These are phyloP conservation scores for Tyto alba DNA, from an alignment of 2,113 vertebrate species.

Conservation along the genomic window DNA sequence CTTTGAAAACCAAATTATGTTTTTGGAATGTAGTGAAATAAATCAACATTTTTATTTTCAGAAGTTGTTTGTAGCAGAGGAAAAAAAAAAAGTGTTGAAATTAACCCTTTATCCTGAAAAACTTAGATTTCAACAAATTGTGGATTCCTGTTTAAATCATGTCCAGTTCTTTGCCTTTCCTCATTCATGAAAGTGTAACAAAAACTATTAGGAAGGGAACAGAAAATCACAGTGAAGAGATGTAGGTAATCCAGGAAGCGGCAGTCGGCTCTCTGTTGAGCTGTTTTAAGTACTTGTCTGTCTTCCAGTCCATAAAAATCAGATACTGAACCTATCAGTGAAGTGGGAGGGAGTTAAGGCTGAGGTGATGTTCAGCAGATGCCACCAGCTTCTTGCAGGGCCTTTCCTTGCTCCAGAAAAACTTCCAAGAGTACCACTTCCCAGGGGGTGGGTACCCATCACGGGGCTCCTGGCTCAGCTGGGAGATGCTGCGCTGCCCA, in stretches of 20 bases:
- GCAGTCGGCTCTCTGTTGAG: not conserved
- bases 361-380: not conserved
- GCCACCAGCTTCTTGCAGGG: not conserved
- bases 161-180: not conserved
- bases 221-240: not conserved
- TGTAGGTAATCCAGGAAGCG: not conserved
- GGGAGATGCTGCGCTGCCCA: accelerated
- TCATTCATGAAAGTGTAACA: not conserved
- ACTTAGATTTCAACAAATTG: not conserved
- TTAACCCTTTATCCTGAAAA: not conserved
- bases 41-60: not conserved
- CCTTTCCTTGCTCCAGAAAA: not conserved
- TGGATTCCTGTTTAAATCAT: accelerated
- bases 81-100: accelerated
- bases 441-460: accelerated
- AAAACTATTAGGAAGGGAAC: not conserved
- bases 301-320: no score
- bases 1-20: not conserved
- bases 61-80: not conserved
- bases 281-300: accelerated
- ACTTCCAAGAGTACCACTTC: accelerated
- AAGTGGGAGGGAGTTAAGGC: not conserved
- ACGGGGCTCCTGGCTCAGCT: not conserved
- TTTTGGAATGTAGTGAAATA: not conserved
- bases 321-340: not conserved